Evolutionary conservation across 2,113 vertebrate species (phyloP).

Genomic region (Myrmophylax atrothorax): DNA sequence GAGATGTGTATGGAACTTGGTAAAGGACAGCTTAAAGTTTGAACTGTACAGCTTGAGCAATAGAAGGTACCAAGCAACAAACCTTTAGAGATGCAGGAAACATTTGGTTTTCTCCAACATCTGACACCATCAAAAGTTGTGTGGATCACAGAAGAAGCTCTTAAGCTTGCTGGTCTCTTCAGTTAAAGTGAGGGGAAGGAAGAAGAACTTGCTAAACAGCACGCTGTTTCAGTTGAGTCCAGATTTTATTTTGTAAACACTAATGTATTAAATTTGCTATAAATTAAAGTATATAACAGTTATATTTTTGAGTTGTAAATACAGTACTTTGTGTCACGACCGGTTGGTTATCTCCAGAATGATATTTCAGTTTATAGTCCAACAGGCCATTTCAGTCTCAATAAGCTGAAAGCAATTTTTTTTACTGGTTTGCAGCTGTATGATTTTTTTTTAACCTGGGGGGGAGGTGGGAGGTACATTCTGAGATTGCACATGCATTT

Average conservation of each 20-base stretch:
- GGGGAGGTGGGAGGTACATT: not conserved
- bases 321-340: slow-evolving; percentile 73
- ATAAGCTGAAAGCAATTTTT: slow-evolving; percentile 41
- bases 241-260: slow-evolving; percentile 91
- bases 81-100: slow-evolving; percentile 53
- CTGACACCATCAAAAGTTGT: not conserved
- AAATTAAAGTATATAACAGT: slow-evolving; percentile 91
- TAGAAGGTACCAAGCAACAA: slow-evolving; percentile 53
- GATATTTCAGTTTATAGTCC: slow-evolving; percentile 58
- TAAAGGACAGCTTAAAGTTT: slow-evolving; percentile 17
- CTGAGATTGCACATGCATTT: not conserved
- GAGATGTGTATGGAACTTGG: slow-evolving; percentile 44
- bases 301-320: slow-evolving; percentile 79
- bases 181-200: slow-evolving; percentile 52
- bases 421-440: slow-evolving; percentile 48
- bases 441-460: not conserved
- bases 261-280: slow-evolving; percentile 98
- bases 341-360: slow-evolving; percentile 41
- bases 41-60: slow-evolving; percentile 46
- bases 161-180: slow-evolving; percentile 52
- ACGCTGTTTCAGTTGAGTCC: slow-evolving; percentile 65
- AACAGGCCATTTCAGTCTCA: slow-evolving; percentile 65
- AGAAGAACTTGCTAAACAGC: slow-evolving; percentile 53
- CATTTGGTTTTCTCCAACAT: slow-evolving; percentile 8
- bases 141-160: slow-evolving; percentile 53